Evolutionary conservation across 2,888 invertebrate genomes (phyloP).

Genomic region (Drosophila rellima): DNA sequence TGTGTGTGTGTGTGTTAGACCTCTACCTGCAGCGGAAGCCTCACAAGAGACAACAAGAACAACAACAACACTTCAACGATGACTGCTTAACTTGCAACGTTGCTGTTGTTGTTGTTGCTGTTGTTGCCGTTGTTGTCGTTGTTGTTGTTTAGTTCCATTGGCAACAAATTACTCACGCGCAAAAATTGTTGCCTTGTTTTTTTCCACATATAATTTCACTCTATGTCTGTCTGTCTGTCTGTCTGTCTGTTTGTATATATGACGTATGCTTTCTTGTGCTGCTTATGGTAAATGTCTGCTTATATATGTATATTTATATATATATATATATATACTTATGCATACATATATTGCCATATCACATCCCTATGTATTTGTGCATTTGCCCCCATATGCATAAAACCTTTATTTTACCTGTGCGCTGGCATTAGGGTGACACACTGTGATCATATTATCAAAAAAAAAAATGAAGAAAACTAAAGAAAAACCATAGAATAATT

Average conservation of each 20-base stretch:
- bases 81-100: slow-evolving; percentile 25
- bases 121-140: neutral
- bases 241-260: slow-evolving; percentile 18
- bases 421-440: slow-evolving; percentile 43
- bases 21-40: slow-evolving; percentile 79
- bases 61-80: slow-evolving; percentile 20
- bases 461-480: neutral
- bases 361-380: slow-evolving; percentile 27
- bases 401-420: slow-evolving; percentile 58
- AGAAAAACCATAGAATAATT: neutral
- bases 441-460: slow-evolving; percentile 23
- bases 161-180: slow-evolving; percentile 81
- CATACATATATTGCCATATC: slow-evolving; percentile 7
- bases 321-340: neutral
- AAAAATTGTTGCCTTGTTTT: slow-evolving; percentile 70
- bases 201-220: slow-evolving; percentile 75
- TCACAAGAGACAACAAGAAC: slow-evolving; percentile 65
- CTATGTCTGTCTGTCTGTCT: slow-evolving; percentile 7
- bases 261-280: slow-evolving; percentile 77
- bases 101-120: slow-evolving; percentile 16
- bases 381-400: slow-evolving; percentile 72
- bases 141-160: slow-evolving; percentile 40
- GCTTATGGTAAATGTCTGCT: slow-evolving; percentile 43
- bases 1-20: slow-evolving; percentile 35
- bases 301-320: neutral